These are phyloP conservation scores for Torymus texanus DNA, from an alignment of 2,888 invertebrate genomes.

Conservation along the genomic window DNA sequence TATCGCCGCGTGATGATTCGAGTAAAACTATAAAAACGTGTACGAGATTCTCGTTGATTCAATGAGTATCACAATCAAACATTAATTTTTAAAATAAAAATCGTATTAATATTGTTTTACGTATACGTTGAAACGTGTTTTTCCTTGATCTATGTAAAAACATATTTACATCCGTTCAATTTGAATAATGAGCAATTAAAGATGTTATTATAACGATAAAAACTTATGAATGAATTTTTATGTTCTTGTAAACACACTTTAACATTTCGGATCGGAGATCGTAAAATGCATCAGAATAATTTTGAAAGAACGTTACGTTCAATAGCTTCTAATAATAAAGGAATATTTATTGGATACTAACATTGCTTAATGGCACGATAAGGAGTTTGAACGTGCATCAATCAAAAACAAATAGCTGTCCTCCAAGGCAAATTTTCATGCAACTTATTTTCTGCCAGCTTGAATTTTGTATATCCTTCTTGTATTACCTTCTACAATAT, in stretches of 20 bases:
- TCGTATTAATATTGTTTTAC: neutral
- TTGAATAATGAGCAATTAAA: constrained; percentile 13
- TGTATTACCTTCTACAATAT: neutral
- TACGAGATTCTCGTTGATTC: no score
- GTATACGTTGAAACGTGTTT: neutral
- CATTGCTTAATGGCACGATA: constrained; percentile 15
- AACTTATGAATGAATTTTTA: constrained; percentile 18
- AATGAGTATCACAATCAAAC: no score
- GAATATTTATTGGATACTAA: constrained; percentile 22
- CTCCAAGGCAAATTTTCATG: constrained; percentile 12
- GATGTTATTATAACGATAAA: constrained; percentile 5
- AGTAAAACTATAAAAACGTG: no score
- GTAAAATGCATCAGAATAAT: no score
- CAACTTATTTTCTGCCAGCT: neutral
- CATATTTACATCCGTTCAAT: neutral
- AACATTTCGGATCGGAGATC: neutral
- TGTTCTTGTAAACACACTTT: constrained; percentile 4
- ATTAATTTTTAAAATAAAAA: no score
- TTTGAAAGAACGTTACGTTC: neutral
- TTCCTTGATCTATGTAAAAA: no score
- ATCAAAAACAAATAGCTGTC: constrained; percentile 13
- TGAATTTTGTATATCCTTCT: neutral
- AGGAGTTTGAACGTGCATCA: constrained; percentile 12
- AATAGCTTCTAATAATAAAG: constrained; percentile 12
- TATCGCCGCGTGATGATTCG: no score